Base-by-base conservation (phyloP, 2,888 invertebrate genomes). In the Rotaria macrura region DNA sequence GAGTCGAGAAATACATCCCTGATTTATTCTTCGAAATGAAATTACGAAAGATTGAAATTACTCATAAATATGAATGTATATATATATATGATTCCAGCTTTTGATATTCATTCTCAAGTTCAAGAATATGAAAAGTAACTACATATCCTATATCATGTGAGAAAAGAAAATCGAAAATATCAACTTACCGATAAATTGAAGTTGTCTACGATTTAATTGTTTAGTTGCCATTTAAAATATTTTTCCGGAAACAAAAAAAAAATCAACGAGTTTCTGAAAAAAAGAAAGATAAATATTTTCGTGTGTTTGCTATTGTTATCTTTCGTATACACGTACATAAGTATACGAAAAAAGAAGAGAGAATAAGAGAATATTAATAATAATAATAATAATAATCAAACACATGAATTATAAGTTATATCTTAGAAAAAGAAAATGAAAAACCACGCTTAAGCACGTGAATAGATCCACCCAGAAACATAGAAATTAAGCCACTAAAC, bases 361-460 rank as follows among this genome's bases (percentile, higher is more conserved):
- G 17, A 17, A 49, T 17, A 65, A 34, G 38, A 65, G 20, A 17
- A 29, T 20, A 47, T 14, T 47, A 14, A 29, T 10, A 29, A 57
- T n/a, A 65, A 65, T 17, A 65, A 29, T 65, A 34, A 65, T 65
- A 65, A 65, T 65, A 34, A 65, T 34, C 65, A 65, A 65, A 34
- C 65, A 65, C 34, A 65, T 65, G 65, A 65, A 65, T 65, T 65
- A 57, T n/a, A 57, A 57, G 55, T n/a, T n/a, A 57, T 57, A 57
- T 57, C 34, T 17, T 65, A 65, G 65, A 34, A 65, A 65, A 65
- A 65, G 4, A 34, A 52, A 52, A 23, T 5, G 3, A 52, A 29
- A 34, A 65, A 34, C 34, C 34, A 34, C 65, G 34, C 65, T 34
- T 20, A 65, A 34, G 34, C 38, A 34, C 65, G 34, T 65, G 34